These are phyloP conservation scores for Zaprionus africanus DNA, from an alignment of 1,140 invertebrate species.

Conservation along the genomic window DNA sequence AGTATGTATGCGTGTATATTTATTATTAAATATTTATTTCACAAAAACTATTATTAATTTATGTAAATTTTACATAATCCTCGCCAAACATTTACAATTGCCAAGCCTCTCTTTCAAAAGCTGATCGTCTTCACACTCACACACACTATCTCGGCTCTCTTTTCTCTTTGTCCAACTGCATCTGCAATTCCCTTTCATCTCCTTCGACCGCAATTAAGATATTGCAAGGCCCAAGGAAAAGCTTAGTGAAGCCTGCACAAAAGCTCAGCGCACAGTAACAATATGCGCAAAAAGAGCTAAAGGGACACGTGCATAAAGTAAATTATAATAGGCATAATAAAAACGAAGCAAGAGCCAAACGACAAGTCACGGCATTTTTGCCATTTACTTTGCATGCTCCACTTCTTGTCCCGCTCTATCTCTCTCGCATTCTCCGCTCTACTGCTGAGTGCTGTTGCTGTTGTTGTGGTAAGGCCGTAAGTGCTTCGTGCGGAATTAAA, in stretches of 20 bases:
- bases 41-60: neutral
- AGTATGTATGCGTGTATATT: neutral
- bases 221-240: slow-evolving; percentile 55
- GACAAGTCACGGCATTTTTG: slow-evolving; percentile 69
- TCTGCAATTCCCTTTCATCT: slow-evolving; percentile 23
- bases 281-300: slow-evolving; percentile 22
- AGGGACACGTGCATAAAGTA: slow-evolving; percentile 74
- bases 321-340: slow-evolving; percentile 83
- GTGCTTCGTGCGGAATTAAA: slow-evolving; percentile 78
- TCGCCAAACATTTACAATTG: neutral
- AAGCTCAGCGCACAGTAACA: slow-evolving; percentile 40
- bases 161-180: neutral
- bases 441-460: slow-evolving; percentile 15
- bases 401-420: neutral
- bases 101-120: slow-evolving; percentile 6
- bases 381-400: slow-evolving; percentile 39
- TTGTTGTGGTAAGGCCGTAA: slow-evolving; percentile 62
- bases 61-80: neutral
- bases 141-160: neutral
- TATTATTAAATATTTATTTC: neutral
- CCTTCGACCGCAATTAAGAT: slow-evolving; percentile 67
- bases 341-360: slow-evolving; percentile 63
- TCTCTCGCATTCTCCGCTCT: neutral
- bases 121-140: slow-evolving; percentile 15
- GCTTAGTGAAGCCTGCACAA: slow-evolving; percentile 44